Conservation (phyloP, 2,113 vertebrate genomes). For the Gambusia affinis region DNA sequence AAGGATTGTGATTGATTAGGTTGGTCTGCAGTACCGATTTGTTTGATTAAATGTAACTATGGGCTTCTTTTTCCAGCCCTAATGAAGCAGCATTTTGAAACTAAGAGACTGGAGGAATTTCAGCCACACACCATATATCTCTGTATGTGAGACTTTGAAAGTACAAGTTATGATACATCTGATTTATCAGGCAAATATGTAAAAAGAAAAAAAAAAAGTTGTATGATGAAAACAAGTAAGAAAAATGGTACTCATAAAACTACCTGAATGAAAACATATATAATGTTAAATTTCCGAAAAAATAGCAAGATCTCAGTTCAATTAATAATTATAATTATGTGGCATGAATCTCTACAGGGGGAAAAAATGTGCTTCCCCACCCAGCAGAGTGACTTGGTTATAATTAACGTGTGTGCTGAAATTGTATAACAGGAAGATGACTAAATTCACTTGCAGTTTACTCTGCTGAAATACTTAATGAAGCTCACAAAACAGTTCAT, state of each 20-base stretch:
- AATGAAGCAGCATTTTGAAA: slow-evolving; percentile 82
- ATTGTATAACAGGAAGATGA: slow-evolving; percentile 49
- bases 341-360: slow-evolving; percentile 48
- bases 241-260: slow-evolving; percentile 17
- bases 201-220: neutral
- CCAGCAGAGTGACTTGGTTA: slow-evolving; percentile 50
- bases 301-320: slow-evolving; percentile 56
- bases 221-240: slow-evolving; percentile 7
- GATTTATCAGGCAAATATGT: neutral
- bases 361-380: slow-evolving; percentile 43
- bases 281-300: slow-evolving; percentile 24
- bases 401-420: slow-evolving; percentile 64
- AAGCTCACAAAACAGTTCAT: slow-evolving; percentile 46
- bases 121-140: slow-evolving; percentile 47
- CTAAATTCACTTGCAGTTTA: slow-evolving; percentile 21
- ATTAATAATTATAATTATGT: slow-evolving; percentile 64
- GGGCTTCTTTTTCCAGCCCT: slow-evolving; percentile 77
- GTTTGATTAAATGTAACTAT: slow-evolving; percentile 82
- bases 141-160: slow-evolving; percentile 22
- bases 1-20: slow-evolving; percentile 84
- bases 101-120: slow-evolving; percentile 57
- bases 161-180: neutral
- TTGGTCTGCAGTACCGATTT: slow-evolving; percentile 78
- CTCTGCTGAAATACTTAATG: slow-evolving; percentile 18
- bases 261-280: slow-evolving; percentile 25